Evolutionary conservation across 2,888 invertebrate species (phyloP).

Genomic region (Cenopis cana): DNA sequence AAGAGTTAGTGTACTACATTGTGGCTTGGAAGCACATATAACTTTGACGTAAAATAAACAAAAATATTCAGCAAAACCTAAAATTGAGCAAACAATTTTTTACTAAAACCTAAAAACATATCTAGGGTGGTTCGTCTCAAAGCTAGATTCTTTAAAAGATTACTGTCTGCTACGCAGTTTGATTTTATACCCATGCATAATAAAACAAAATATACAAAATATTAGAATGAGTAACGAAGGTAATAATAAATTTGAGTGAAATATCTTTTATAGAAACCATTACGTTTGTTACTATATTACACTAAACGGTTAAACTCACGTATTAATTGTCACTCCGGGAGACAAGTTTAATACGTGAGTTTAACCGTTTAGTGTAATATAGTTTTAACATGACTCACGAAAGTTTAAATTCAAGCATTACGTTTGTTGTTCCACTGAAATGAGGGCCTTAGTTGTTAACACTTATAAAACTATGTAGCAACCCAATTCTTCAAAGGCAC

Average conservation of each 20-base stretch:
- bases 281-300: no score
- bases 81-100: constrained; percentile 40
- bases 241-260: neutral
- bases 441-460: constrained; percentile 19
- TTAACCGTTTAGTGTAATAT: no score
- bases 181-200: constrained; percentile 7
- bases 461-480: constrained; percentile 37
- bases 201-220: constrained; percentile 21
- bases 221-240: neutral
- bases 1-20: constrained; percentile 33
- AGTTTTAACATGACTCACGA: no score
- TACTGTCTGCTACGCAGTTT: constrained; percentile 16
- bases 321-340: no score
- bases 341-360: no score
- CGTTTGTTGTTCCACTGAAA: constrained; percentile 13
- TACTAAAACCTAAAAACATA: constrained; percentile 28
- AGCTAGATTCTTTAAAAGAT: constrained; percentile 1
- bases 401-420: no score
- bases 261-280: neutral
- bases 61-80: constrained; percentile 37
- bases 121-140: constrained; percentile 2
- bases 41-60: constrained; percentile 33
- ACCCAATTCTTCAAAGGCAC: constrained; percentile 40
- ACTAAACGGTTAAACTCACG: no score
- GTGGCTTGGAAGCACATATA: constrained; percentile 37